Conservation (phyloP, 2,113 vertebrate species). For the Loxodonta africana region DNA sequence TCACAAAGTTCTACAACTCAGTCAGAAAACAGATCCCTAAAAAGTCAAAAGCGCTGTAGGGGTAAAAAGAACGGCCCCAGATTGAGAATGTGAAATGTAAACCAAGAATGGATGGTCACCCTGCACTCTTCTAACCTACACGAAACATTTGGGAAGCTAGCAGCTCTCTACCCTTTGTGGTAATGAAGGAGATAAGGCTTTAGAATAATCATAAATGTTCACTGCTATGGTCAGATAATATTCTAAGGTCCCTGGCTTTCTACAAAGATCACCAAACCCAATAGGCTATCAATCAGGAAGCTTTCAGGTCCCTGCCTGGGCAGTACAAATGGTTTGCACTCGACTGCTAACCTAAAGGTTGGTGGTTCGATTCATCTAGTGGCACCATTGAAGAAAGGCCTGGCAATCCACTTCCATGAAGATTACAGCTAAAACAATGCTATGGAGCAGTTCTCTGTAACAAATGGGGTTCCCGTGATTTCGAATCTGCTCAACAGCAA, state of each 20-base stretch:
- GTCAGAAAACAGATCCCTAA: conserved; percentile 19
- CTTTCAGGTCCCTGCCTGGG: not conserved
- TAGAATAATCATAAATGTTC: not conserved
- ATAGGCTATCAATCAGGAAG: not conserved
- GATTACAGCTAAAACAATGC: not conserved
- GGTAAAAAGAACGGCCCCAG: not conserved
- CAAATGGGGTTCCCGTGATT: too few species aligned
- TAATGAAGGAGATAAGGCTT: not conserved
- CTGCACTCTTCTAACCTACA: not conserved
- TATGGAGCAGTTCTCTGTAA: not conserved
- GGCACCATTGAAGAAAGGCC: not conserved
- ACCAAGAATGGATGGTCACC: not conserved
- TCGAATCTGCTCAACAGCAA: too few species aligned
- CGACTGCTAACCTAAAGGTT: not conserved
- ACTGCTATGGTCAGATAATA: not conserved
- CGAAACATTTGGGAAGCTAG: conserved; percentile 2
- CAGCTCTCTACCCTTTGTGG: not conserved
- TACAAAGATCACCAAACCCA: not conserved
- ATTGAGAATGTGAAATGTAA: not conserved
- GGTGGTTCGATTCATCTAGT: not conserved
- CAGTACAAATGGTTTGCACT: not conserved
- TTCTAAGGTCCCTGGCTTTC: not conserved
- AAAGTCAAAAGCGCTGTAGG: not conserved
- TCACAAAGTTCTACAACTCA: not conserved
- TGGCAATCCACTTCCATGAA: not conserved